Conservation (phyloP, 1,140 invertebrate species). For the Drosophila erecta region DNA sequence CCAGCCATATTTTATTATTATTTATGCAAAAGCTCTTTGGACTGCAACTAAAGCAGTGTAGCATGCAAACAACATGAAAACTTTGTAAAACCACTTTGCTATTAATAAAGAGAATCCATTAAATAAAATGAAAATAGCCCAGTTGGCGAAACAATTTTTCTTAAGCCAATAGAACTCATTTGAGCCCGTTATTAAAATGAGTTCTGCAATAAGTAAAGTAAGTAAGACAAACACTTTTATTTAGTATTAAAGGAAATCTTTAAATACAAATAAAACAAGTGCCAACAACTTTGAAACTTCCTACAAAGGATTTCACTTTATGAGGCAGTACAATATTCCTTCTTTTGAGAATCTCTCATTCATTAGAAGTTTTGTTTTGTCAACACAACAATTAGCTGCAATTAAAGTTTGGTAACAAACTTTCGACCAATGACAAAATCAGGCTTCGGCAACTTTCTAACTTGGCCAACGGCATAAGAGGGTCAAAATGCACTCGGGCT, state of each 20-base stretch:
- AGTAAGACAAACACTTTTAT: not conserved
- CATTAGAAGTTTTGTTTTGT: constrained; percentile 52
- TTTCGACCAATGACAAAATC: constrained; percentile 36
- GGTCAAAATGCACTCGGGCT: constrained; percentile 14
- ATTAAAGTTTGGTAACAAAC: constrained; percentile 61
- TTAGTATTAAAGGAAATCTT: not conserved
- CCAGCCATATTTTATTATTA: constrained; percentile 24
- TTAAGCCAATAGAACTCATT: not conserved
- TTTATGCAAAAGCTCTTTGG: constrained; percentile 18
- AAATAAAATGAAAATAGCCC: not conserved
- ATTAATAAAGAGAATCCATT: constrained; percentile 31
- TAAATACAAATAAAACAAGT: constrained; percentile 7
- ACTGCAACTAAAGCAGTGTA: constrained; percentile 16
- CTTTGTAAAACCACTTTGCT: constrained; percentile 1
- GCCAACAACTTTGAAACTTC: not conserved
- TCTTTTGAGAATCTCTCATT: constrained; percentile 6
- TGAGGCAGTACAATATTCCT: not conserved
- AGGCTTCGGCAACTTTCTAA: constrained; percentile 22
- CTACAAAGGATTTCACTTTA: not conserved
- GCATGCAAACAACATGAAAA: not conserved
- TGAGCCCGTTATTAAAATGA: not conserved
- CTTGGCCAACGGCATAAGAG: constrained; percentile 3
- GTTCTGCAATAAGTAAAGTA: not conserved
- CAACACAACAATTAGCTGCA: constrained; percentile 69
- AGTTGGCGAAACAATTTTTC: not conserved